These are phyloP conservation scores for Zaprionus camerounensis DNA, from an alignment of 1,140 invertebrate genomes.

Conservation along the genomic window DNA sequence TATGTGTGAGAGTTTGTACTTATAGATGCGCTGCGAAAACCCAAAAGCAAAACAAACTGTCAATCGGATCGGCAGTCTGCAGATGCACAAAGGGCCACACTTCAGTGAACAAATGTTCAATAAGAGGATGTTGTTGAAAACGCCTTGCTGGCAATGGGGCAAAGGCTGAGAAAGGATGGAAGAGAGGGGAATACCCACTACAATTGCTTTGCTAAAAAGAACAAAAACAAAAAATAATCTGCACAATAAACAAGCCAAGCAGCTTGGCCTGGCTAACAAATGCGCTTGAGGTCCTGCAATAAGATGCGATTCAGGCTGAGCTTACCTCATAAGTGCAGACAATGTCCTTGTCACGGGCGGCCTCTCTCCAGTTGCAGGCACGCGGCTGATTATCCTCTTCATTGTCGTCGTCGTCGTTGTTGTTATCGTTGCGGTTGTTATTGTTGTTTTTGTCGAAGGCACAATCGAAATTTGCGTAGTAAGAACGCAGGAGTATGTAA, in stretches of 20 bases:
- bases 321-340: conserved; percentile 83
- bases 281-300: conserved; percentile 20
- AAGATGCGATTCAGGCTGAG: conserved; percentile 5
- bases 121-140: conserved; percentile 63
- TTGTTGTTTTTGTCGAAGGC: conserved; percentile 51
- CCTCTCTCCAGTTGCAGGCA: conserved; percentile 39
- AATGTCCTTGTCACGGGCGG: conserved; percentile 61
- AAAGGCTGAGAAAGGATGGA: neutral
- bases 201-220: conserved; percentile 54
- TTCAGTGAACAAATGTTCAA: conserved; percentile 81
- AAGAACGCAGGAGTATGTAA: conserved; percentile 74
- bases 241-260: conserved; percentile 75
- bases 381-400: conserved; percentile 18
- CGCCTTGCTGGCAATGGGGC: neutral
- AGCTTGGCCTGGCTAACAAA: conserved; percentile 25
- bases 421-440: conserved; percentile 23
- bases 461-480: conserved; percentile 70
- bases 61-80: conserved; percentile 53
- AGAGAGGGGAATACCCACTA: conserved; percentile 18
- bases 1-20: conserved; percentile 5
- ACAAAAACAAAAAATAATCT: conserved; percentile 44
- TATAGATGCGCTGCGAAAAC: conserved; percentile 25
- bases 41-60: conserved; percentile 50
- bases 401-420: conserved; percentile 20
- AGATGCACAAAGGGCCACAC: conserved; percentile 76